These are phyloP conservation scores for Caenorhabditis inopinata DNA, from an alignment of 1,140 invertebrate species.

Conservation along the genomic window DNA sequence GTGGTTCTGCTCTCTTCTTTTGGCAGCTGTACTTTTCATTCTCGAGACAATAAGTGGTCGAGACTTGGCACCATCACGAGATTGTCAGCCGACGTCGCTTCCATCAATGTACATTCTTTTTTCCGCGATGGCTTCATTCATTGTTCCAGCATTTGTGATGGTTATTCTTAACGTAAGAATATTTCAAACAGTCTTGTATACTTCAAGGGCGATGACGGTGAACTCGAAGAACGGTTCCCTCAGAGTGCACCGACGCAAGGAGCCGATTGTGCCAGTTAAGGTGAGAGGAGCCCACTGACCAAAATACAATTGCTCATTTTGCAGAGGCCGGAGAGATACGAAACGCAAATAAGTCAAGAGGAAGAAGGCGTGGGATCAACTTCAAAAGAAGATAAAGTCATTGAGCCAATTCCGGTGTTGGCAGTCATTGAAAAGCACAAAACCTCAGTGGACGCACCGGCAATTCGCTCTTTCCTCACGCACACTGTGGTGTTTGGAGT, in stretches of 20 bases:
- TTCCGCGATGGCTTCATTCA: slow-evolving; percentile 62
- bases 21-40: slow-evolving; percentile 56
- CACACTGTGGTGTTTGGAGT: slow-evolving; percentile 32
- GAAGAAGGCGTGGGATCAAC: slow-evolving; percentile 16
- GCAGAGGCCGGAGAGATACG: slow-evolving; percentile 30
- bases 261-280: background rate
- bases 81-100: slow-evolving; percentile 57
- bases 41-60: slow-evolving; percentile 45
- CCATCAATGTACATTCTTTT: slow-evolving; percentile 61
- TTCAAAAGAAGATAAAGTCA: slow-evolving; percentile 32
- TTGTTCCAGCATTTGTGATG: slow-evolving; percentile 62
- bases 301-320: background rate
- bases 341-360: background rate
- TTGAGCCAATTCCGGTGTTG: background rate
- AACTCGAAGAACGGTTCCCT: slow-evolving; percentile 20
- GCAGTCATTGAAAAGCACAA: slow-evolving; percentile 25
- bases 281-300: background rate
- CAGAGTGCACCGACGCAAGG: slow-evolving; percentile 30
- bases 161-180: slow-evolving; percentile 59
- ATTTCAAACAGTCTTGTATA: slow-evolving; percentile 55
- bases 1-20: slow-evolving; percentile 56
- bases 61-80: slow-evolving; percentile 25
- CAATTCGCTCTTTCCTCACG: slow-evolving; percentile 17
- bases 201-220: slow-evolving; percentile 5
- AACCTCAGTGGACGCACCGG: background rate